Conservation (phyloP, 2,797 vertebrate genomes). For the Hafferia zeledoni region DNA sequence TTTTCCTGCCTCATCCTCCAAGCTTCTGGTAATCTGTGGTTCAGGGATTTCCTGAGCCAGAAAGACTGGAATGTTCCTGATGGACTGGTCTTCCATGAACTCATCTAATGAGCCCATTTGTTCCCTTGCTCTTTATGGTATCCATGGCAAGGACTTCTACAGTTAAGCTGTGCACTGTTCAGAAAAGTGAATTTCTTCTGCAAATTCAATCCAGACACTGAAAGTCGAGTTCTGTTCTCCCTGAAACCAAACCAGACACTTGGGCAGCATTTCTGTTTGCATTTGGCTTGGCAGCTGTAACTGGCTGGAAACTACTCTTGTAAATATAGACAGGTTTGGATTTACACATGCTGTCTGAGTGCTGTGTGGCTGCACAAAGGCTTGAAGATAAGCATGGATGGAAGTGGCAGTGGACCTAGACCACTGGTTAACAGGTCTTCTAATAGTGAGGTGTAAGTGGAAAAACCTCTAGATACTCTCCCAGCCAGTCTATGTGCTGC, state of each 20-base stretch:
- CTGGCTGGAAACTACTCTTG: not conserved
- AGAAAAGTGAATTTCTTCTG: not conserved
- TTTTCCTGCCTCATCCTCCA: not conserved
- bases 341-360: fast-evolving
- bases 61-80: slow-evolving; percentile 28
- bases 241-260: not conserved
- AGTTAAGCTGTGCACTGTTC: not conserved
- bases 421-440: not conserved
- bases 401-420: not conserved
- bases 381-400: not conserved
- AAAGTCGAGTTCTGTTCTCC: not conserved
- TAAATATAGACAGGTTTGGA: not conserved
- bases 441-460: not conserved
- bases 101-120: slow-evolving; percentile 1
- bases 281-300: not conserved
- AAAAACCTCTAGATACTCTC: not conserved
- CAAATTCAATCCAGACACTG: not conserved
- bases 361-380: not conserved
- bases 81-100: not conserved
- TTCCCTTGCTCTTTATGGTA: not conserved
- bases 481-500: not conserved
- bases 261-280: not conserved
- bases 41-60: not conserved
- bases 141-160: not conserved
- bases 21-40: not conserved